A percentile compares a stretch with the other conserved stretches of the same genome.
Evolutionary conservation across 2,797 vertebrate species (phyloP).

Genomic region (Discoglossus pictus): DNA sequence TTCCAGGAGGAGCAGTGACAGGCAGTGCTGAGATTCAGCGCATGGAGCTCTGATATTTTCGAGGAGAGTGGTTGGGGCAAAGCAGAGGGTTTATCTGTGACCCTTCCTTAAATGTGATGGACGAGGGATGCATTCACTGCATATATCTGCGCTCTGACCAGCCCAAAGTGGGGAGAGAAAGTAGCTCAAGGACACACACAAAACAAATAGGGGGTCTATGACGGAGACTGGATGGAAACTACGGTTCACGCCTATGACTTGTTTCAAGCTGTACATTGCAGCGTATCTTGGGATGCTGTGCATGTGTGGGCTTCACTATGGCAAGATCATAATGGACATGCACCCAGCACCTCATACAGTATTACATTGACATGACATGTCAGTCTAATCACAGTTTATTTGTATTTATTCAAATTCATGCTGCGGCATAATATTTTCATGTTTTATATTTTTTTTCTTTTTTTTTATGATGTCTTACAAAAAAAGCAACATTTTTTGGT

Average conservation of each 20-base stretch:
- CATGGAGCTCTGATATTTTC: conserved; percentile 57
- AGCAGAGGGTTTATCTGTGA: conserved; percentile 56
- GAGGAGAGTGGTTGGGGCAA: conserved; percentile 54
- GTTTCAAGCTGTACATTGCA: conserved; percentile 65
- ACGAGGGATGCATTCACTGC: conserved; percentile 52
- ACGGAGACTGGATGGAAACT: conserved; percentile 58
- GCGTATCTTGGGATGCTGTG: conserved; percentile 69
- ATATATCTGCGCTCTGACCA: conserved; percentile 53
- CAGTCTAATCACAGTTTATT: conserved; percentile 85
- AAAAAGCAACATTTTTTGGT: conserved; percentile 72
- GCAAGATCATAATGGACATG: conserved; percentile 66
- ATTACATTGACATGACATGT: conserved; percentile 74
- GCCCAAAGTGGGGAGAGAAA: conserved; percentile 51
- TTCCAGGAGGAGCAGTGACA: conserved; percentile 62
- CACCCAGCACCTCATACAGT: conserved; percentile 63
- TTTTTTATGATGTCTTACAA: conserved; percentile 81
- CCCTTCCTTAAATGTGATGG: conserved; percentile 39
- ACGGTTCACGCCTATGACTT: conserved; percentile 64
- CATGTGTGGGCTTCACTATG: conserved; percentile 79
- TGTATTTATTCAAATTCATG: conserved; percentile 95
- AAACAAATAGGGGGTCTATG: conserved; percentile 53
- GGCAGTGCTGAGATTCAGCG: conserved; percentile 65
- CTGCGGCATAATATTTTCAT: conserved; percentile 84
- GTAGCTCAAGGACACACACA: conserved; percentile 41
- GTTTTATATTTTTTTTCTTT: conserved; percentile 75